These are phyloP conservation scores for Caenorhabditis briggsae DNA, from an alignment of 1,140 invertebrate species.

Conservation along the genomic window DNA sequence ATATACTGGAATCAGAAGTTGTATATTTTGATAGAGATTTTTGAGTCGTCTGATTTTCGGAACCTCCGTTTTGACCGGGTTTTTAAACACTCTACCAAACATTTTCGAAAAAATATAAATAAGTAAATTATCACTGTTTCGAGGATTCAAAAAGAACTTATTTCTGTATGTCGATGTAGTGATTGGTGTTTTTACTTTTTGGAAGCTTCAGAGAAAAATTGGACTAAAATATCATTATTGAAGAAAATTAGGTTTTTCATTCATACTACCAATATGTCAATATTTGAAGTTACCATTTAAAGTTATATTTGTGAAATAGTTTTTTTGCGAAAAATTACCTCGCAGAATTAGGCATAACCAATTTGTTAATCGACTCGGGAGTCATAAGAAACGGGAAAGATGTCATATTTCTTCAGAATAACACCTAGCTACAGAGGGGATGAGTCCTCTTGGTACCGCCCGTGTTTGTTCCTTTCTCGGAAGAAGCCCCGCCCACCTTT, in stretches of 20 bases:
- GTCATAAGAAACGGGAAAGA: conserved; percentile 44
- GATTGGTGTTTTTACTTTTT: too few relatives aligned
- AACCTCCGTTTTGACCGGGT: too few relatives aligned
- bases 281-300: background rate
- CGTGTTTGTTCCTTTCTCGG: conserved; percentile 38
- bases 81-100: too few relatives aligned
- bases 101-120: too few relatives aligned
- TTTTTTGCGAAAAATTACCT: background rate
- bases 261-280: background rate
- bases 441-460: background rate
- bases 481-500: conserved; percentile 4
- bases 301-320: background rate
- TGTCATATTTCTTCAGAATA: background rate
- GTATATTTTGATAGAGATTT: too few relatives aligned
- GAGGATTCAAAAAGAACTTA: too few relatives aligned
- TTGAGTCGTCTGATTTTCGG: too few relatives aligned
- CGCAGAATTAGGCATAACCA: conserved; percentile 33
- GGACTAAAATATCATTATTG: too few relatives aligned
- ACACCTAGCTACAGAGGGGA: background rate
- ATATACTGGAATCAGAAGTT: conserved; percentile 17
- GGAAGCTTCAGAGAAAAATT: too few relatives aligned
- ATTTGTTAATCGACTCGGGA: conserved; percentile 32
- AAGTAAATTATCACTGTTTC: too few relatives aligned
- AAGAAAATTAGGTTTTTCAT: too few relatives aligned
- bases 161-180: too few relatives aligned